Evolutionary conservation across 2,888 invertebrate species (phyloP).

Genomic region (Agrotis ipsilon): DNA sequence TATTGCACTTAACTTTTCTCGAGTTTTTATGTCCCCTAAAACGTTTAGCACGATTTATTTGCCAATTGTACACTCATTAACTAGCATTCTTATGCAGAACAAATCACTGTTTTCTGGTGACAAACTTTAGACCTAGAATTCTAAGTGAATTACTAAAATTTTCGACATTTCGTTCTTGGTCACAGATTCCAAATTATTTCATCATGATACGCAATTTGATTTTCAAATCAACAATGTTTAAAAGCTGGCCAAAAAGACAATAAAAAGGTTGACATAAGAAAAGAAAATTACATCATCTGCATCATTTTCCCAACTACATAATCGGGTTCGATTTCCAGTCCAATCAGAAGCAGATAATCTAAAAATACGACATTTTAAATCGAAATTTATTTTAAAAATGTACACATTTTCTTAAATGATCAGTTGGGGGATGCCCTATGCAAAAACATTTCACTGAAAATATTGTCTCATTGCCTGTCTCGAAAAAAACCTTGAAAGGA

Average conservation of each 20-base stretch:
- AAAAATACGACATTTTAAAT: too few species aligned
- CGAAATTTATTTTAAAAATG: too few species aligned
- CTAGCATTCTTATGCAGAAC: slow-evolving; percentile 55
- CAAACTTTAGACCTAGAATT: slow-evolving; percentile 39
- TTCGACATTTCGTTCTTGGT: slow-evolving; percentile 22
- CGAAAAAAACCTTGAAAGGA: too few species aligned
- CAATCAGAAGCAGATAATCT: not conserved
- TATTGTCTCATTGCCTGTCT: too few species aligned
- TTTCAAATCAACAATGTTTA: not conserved
- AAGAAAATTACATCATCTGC: not conserved
- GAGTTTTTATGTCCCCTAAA: slow-evolving; percentile 5
- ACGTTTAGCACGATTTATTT: slow-evolving; percentile 50
- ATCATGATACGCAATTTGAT: not conserved
- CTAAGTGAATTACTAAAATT: slow-evolving; percentile 22
- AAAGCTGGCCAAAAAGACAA: not conserved
- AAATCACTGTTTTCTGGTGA: slow-evolving; percentile 32
- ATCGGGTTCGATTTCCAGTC: not conserved
- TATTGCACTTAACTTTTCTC: slow-evolving; percentile 11
- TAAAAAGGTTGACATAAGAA: not conserved
- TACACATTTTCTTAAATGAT: too few species aligned
- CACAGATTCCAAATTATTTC: slow-evolving; percentile 12
- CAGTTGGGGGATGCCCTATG: too few species aligned
- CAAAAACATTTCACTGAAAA: too few species aligned
- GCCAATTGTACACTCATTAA: slow-evolving; percentile 35
- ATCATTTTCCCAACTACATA: not conserved